A percentile compares a stretch with the other conserved stretches of the same genome.
phyloP scores from a whole-genome alignment of 2,113 vertebrate genomes.

The Spilogale gracilis region DNA sequence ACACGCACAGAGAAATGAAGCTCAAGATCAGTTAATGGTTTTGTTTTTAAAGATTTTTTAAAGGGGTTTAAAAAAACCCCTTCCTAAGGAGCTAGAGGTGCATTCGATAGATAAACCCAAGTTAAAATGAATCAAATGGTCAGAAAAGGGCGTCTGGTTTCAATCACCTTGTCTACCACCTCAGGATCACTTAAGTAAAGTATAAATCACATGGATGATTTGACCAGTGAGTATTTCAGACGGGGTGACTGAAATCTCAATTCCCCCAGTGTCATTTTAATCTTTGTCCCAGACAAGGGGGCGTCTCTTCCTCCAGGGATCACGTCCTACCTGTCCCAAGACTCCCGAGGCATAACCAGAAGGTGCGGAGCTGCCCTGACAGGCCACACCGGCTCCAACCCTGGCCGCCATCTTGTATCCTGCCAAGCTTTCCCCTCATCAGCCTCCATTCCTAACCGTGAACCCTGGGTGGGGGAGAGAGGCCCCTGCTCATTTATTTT shows the following conservation, averaged over 20 bases:
- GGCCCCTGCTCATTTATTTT: too few relatives aligned
- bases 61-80: not conserved
- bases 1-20: not conserved
- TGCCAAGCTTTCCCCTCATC: accelerated
- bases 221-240: not conserved
- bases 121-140: not conserved
- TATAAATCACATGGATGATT: not conserved
- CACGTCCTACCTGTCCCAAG: not conserved
- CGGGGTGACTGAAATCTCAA: not conserved
- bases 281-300: not conserved
- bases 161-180: not conserved
- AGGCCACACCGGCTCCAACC: accelerated
- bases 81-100: not conserved
- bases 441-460: not conserved
- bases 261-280: not conserved
- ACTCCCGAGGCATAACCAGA: not conserved
- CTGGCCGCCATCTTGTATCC: accelerated
- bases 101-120: not conserved
- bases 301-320: not conserved
- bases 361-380: not conserved
- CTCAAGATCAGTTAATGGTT: not conserved
- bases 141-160: not conserved
- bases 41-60: not conserved
- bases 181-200: not conserved
- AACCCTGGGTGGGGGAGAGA: not conserved